Base-by-base conservation (phyloP, 2,888 invertebrate species). In the Spicauda simplicius region DNA sequence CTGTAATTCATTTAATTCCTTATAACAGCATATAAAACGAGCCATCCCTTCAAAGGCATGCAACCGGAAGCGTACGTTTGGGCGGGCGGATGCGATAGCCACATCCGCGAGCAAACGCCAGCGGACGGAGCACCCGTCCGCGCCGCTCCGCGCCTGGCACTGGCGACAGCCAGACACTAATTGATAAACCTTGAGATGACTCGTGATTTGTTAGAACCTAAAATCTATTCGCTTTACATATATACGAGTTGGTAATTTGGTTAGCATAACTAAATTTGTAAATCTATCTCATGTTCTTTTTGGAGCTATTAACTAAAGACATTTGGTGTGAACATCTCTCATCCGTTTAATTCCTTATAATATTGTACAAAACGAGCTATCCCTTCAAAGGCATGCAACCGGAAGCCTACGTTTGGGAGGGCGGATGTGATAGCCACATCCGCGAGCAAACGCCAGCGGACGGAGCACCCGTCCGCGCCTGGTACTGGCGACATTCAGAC, bases 381-480 rank as follows among this genome's bases (percentile, higher is more conserved):
- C 7, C 19, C 20, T 45, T n/a, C 0, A 19, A 37, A 48, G 19
- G 48, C 55, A 48, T 48, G 16, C 12, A 52, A 74, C 73, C 76
- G 86, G 86, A 87, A 86, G 76, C 83, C 75, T 82, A 85, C 87
- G 85, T 82, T 85, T 77, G 81, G 81, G 80, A 80, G 77, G 80
- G 85, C 86, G 87, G 90, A 86, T 76, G 83, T 75, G 82, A 82
- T 84, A 77, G 84, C 88, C 87, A 85, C 87, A 87, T 90, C 91
- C 90, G 87, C 75, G 71, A 12, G 30, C 53, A n/a, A 58, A 25
- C 52, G 30, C 8, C 48, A 0, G 25, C 45, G 18, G 18, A 16
- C 50, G 50, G 18, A 50, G 64, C 33, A 37, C 33, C 10, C 2
- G 19, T n/a, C 19, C 45, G 57, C 57, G 64, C 56, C 64, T 64